Evolutionary conservation across 2,888 invertebrate genomes (phyloP), one percentile per base, ranked within the genome.

Genomic region (Lasioglossum calceatum): DNA sequence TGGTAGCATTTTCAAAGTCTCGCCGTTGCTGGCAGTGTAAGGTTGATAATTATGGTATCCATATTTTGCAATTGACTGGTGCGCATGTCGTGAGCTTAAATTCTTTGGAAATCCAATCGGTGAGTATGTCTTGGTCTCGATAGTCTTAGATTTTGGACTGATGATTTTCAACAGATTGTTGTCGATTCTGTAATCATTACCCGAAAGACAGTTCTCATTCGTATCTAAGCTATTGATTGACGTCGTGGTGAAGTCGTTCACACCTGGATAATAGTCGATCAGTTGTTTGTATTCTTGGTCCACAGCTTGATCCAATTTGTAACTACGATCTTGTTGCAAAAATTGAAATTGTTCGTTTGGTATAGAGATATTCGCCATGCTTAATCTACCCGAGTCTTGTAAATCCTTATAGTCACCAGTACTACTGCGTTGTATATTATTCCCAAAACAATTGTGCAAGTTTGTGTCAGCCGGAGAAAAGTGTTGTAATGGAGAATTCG

Each of bases 401-500:
- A 93, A 84, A 76, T 95, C 93, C 78, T 93, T 94, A 83, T 93
- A 92, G 76, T 95, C 95, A 12, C 93, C 93, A 74, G 89, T 93
- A 82, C 92, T 93, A 39, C 89, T 84, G 23, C 93, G 93, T 44
- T 92, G 92, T 77, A 93, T 91, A 87, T 93, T 93, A 79, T 87
- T 93, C 36, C 91, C 85, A 47, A 93, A 93, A 82, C 92, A 94
- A 86, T 93, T 93, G 58, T 95, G 94, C 54, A 95, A 72, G 36
- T 89, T 81, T 23, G 91, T 92, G 32, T 95, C 95, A n/a, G 92
- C 92, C 0, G 95, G 93, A 36, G 95, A 95, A 74, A 94, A 95
- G 82, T 94, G 94, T 81, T 95, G 95, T 32, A 94, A 86, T 8
- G 94, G 92, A 4, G 95, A 95, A 76, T 94, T 95, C 7, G 94